These are phyloP conservation scores for Sylvia borin DNA, from an alignment of 2,797 vertebrate genomes.

Conservation along the genomic window DNA sequence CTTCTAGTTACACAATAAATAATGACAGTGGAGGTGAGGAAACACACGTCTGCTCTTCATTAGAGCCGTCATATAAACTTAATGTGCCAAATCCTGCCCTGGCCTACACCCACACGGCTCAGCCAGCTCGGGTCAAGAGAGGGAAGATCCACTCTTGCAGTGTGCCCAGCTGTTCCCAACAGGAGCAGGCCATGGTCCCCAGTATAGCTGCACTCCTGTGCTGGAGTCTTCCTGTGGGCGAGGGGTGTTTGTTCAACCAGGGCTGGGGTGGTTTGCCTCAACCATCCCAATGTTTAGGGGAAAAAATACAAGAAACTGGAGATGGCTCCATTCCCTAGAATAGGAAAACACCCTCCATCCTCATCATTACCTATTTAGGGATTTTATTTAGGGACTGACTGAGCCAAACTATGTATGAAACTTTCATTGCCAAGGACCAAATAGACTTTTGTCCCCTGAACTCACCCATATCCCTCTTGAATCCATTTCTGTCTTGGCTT, in stretches of 20 bases:
- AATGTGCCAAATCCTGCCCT: slow-evolving; percentile 9
- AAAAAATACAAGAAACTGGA: not conserved
- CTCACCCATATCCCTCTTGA: not conserved
- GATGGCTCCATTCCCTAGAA: not conserved
- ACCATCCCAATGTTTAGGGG: not conserved
- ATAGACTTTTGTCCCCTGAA: not conserved
- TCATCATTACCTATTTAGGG: not conserved
- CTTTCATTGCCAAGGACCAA: not conserved
- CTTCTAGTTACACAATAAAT: slow-evolving; percentile 7
- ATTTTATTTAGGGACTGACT: not conserved
- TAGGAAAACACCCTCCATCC: not conserved
- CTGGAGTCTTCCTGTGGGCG: rapidly evolving
- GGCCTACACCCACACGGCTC: not conserved
- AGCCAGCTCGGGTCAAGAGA: not conserved
- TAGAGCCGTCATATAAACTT: not conserved
- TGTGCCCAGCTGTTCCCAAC: not conserved
- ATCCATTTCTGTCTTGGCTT: not conserved
- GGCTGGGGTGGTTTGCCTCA: not conserved
- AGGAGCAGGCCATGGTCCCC: not conserved
- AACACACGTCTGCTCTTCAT: not conserved
- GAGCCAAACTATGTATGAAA: not conserved
- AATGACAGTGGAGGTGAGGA: not conserved
- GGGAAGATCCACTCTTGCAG: not conserved
- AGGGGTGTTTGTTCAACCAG: not conserved
- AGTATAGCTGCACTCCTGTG: rapidly evolving